Conservation (phyloP, 2,113 vertebrate species). For the Telmatochromis brachygnathus region DNA sequence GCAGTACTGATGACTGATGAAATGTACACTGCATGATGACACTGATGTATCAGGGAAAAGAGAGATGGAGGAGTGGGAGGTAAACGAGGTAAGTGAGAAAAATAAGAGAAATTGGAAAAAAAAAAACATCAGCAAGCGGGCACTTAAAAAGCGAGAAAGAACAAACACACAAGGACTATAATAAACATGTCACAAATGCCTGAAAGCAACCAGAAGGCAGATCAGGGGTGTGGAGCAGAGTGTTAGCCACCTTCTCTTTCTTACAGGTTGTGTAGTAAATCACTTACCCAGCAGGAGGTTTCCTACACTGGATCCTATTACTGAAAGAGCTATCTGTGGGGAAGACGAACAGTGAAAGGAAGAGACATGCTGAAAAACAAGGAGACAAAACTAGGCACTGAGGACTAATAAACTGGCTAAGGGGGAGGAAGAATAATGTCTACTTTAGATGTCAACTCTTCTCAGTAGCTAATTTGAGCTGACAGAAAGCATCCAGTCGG, state of each 20-base stretch:
- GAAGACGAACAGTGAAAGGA: neutral
- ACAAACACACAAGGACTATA: neutral
- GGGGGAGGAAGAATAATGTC: neutral
- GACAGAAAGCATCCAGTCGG: neutral
- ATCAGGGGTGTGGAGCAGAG: neutral
- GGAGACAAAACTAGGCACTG: neutral
- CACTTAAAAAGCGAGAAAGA: neutral
- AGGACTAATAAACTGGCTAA: slow-evolving; percentile 1
- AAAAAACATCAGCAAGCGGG: neutral
- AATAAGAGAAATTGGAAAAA: neutral
- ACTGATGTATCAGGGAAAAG: neutral
- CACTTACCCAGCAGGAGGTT: neutral
- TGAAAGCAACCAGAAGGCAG: neutral
- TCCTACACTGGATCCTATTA: slow-evolving; percentile 16
- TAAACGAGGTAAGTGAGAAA: neutral
- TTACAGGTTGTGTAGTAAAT: neutral
- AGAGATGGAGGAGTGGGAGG: neutral
- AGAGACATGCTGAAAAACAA: neutral
- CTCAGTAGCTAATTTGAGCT: neutral
- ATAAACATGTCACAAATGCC: neutral
- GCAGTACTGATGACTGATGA: neutral
- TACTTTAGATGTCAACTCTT: neutral
- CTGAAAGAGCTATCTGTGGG: neutral
- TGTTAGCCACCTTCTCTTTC: neutral
- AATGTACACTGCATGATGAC: neutral